Base-by-base conservation (phyloP, 1,140 invertebrate genomes). In the Caenorhabditis latens region DNA sequence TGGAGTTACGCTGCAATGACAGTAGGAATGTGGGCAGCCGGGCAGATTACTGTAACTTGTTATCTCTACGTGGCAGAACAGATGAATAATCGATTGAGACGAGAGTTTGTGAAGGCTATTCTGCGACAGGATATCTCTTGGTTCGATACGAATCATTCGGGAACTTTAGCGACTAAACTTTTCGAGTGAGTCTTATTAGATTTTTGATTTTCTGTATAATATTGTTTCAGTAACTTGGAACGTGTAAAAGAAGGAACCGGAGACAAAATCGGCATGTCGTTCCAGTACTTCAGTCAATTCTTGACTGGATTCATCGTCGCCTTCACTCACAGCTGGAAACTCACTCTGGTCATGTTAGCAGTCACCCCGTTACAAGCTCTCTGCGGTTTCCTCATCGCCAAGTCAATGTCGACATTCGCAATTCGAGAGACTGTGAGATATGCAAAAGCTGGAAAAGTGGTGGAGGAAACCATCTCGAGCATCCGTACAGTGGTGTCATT, bases 211-310 rank as follows among this genome's bases (percentile, higher is more conserved):
- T n/a, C n/a, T n/a, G n/a, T n/a, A 13, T 71, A 9, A 71, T 24
- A 16, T 57, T 63, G 0, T 89, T 88, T 90, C 91, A 97, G 96
- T 92, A 96, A 97, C 93, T 94, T 97, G 24, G 94, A 96, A 42
- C 96, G 96, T 93, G 94, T 97, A 89, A 95, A 96, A 92, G 96
- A 97, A 91, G 97, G 96, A 14, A 95, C 97, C 46, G 96, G 96
- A 1, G 96, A 97, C 91, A 97, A 98, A 93, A 93, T 97, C 42
- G 95, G 95, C 6, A 95, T 95, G 83, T 95, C 96, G 88, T 92
- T 96, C 19, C 95, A 95, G 90, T 92, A 82, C 55, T 19, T 82
- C 7, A 85, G 83, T 43, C 91, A 91, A 75, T 84, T 88, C 50
- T n/a, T 84, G 8, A 87, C 86, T 11, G 67, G 90, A 19, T 92